Evolutionary conservation across 2,113 vertebrate species (phyloP).

Genomic region (Sturnira hondurensis): DNA sequence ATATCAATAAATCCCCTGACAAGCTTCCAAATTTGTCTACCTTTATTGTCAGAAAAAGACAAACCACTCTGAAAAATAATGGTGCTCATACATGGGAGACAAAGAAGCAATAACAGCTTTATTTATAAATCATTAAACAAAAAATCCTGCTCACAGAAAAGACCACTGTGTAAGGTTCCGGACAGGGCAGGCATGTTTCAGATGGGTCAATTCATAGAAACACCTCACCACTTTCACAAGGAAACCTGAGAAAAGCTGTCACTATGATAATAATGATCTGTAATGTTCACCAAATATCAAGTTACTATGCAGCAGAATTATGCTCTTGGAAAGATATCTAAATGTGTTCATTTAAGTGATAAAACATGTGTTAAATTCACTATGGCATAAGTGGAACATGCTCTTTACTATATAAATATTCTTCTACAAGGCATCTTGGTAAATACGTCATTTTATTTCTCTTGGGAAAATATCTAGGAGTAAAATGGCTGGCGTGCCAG

Average conservation of each 20-base stretch:
- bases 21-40: slow-evolving; percentile 59
- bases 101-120: slow-evolving; percentile 54
- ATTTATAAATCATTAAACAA: slow-evolving; percentile 57
- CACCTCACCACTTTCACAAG: neutral
- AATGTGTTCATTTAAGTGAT: neutral
- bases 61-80: slow-evolving; percentile 57
- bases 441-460: neutral
- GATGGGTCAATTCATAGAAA: neutral
- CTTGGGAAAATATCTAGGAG: neutral
- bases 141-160: slow-evolving; percentile 26
- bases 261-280: neutral
- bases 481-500: neutral
- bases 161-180: slow-evolving; percentile 34
- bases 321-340: neutral
- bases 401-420: neutral
- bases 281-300: neutral
- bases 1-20: slow-evolving; percentile 64
- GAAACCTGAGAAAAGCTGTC: neutral
- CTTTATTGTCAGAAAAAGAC: slow-evolving; percentile 53
- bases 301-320: neutral
- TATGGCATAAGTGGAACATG: neutral
- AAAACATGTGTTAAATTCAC: slow-evolving; percentile 13
- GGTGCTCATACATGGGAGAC: slow-evolving; percentile 55
- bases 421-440: neutral
- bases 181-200: neutral